Percentiles rank a stretch among this genome's conserved stretches.
Evolutionary conservation across 2,113 vertebrate genomes (phyloP).

Genomic region (Onychorhynchus coronatus): DNA sequence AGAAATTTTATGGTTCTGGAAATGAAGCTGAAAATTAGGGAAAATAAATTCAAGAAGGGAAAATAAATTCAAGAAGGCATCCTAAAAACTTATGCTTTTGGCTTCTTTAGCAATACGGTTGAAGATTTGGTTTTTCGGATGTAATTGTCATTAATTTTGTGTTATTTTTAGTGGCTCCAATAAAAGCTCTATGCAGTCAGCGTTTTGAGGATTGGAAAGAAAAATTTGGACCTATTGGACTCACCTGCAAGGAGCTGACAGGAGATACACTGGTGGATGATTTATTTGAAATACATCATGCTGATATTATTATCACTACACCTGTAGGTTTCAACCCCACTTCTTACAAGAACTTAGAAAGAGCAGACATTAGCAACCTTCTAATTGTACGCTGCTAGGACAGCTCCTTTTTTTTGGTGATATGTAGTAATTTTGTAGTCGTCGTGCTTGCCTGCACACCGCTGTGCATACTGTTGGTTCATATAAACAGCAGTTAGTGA

Average conservation of each 20-base stretch:
- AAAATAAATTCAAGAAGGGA: not conserved
- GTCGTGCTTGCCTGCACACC: not conserved
- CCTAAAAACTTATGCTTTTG: not conserved
- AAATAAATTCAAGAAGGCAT: not conserved
- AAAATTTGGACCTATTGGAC: constrained; percentile 92
- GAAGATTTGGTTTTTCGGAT: not conserved
- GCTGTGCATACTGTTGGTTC: not conserved
- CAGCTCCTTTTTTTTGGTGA: not conserved
- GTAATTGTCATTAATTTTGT: not conserved
- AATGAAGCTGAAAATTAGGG: not conserved
- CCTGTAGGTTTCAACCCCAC: constrained; percentile 81
- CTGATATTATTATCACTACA: constrained; percentile 94
- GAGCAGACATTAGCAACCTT: not conserved
- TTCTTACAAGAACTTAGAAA: not conserved
- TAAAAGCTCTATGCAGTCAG: constrained; percentile 96
- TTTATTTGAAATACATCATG: constrained; percentile 95
- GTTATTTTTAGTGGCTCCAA: constrained; percentile 89
- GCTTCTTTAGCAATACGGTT: not conserved
- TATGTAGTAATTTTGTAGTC: not conserved
- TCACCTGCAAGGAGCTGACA: constrained; percentile 94
- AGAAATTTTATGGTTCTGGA: not conserved
- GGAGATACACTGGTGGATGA: constrained; percentile 95
- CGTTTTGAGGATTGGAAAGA: constrained; percentile 92
- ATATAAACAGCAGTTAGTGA: not conserved
- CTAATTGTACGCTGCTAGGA: not conserved